Conservation (phyloP, 2,888 invertebrate species). For the Scrobipalpa atriplicella region DNA sequence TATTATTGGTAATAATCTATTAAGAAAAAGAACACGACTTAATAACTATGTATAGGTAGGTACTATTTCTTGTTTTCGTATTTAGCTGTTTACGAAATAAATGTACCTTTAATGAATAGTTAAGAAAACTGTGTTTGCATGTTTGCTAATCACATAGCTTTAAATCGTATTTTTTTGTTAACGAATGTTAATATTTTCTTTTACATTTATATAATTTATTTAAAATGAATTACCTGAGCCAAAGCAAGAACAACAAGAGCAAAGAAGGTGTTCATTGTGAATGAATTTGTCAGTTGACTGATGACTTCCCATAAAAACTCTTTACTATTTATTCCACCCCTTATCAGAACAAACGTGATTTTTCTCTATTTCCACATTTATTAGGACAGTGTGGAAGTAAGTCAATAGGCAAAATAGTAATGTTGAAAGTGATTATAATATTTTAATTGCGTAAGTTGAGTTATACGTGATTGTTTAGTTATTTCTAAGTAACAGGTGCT, state of each 20-base stretch:
- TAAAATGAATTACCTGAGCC: conserved; percentile 9
- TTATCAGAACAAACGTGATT: neutral
- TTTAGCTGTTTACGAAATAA: too few species aligned
- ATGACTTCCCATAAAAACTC: neutral
- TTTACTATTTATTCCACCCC: neutral
- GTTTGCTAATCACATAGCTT: too few species aligned
- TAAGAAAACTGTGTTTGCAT: too few species aligned
- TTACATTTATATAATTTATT: too few species aligned
- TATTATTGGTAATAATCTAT: too few species aligned
- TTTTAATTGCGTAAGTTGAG: neutral
- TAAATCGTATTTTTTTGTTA: neutral
- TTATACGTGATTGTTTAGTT: neutral
- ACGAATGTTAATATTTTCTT: too few species aligned
- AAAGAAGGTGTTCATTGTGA: conserved; percentile 8
- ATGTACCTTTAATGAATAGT: too few species aligned
- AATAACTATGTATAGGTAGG: too few species aligned
- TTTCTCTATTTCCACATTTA: neutral
- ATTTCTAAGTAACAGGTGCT: neutral
- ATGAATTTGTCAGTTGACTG: neutral
- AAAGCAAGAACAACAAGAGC: conserved; percentile 18
- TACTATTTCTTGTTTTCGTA: too few species aligned
- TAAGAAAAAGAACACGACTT: too few species aligned
- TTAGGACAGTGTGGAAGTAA: neutral
- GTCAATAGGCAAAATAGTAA: neutral
- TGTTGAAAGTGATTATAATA: neutral